These are phyloP conservation scores for Marcusenius ussheri DNA, from an alignment of 2,113 vertebrate genomes.

Conservation along the genomic window DNA sequence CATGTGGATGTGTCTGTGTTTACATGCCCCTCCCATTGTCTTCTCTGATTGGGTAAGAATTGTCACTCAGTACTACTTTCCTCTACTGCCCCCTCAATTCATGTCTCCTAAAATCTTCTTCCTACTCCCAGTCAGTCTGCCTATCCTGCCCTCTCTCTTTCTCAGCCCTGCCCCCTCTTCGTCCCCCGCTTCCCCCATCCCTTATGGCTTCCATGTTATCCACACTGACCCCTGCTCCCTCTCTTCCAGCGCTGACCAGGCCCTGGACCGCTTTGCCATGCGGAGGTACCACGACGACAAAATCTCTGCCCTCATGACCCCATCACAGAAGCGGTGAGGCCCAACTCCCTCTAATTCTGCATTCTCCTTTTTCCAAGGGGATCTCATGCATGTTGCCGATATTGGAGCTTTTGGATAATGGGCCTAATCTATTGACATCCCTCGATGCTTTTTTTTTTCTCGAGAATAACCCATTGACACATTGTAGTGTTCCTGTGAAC, in stretches of 20 bases:
- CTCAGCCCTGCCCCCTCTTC: neutral
- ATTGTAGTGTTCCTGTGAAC: neutral
- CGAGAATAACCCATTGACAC: neutral
- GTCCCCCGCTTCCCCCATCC: neutral
- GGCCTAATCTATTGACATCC: neutral
- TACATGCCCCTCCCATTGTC: neutral
- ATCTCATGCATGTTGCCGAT: neutral
- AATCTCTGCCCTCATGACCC: slow-evolving; percentile 88
- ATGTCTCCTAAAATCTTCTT: neutral
- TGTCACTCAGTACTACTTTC: neutral
- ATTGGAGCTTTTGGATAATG: neutral
- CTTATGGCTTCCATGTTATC: neutral
- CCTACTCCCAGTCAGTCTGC: neutral
- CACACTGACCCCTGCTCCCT: neutral
- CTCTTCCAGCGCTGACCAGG: slow-evolving; percentile 82
- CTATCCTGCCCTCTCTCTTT: neutral
- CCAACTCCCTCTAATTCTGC: neutral
- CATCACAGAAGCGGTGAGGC: slow-evolving; percentile 87
- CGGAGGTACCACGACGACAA: slow-evolving; percentile 97
- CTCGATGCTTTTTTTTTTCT: neutral
- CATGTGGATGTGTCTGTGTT: neutral
- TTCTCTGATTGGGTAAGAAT: neutral
- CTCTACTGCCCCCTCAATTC: neutral
- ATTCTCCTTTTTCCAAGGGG: neutral
- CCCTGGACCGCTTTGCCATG: slow-evolving; percentile 94